Percentiles rank a stretch among this genome's conserved stretches.
These are phyloP conservation scores for Drosophila quadrilineata DNA, from an alignment of 1,140 invertebrate genomes.

Conservation along the genomic window DNA sequence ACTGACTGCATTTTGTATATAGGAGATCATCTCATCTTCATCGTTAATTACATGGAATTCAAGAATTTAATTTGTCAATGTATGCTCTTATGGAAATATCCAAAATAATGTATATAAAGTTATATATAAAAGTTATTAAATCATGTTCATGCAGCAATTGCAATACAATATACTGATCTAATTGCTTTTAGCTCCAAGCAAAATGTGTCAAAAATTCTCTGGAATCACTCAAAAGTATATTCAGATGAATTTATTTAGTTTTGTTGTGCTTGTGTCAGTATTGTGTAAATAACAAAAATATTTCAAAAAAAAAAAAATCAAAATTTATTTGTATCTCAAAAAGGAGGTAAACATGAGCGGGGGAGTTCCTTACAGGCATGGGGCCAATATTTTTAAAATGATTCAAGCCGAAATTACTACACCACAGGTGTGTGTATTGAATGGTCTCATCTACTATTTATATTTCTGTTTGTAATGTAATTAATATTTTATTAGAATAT, in stretches of 20 bases:
- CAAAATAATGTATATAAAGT: slow-evolving; percentile 18
- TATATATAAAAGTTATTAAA: slow-evolving; percentile 25
- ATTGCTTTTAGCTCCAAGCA: too few species aligned
- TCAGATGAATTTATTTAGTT: too few species aligned
- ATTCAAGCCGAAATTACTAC: slow-evolving; percentile 24
- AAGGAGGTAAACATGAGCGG: too few species aligned
- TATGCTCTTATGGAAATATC: slow-evolving; percentile 20
- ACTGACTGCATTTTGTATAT: slow-evolving; percentile 26
- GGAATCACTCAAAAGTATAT: too few species aligned
- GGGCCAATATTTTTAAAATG: slow-evolving; percentile 2
- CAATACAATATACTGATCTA: neutral
- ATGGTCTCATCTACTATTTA: neutral
- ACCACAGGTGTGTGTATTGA: slow-evolving; percentile 6
- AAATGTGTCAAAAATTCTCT: too few species aligned
- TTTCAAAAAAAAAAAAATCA: neutral
- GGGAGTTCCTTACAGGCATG: neutral
- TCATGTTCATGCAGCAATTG: slow-evolving; percentile 12
- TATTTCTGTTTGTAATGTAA: too few species aligned
- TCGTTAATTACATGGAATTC: slow-evolving; percentile 5
- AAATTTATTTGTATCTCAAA: too few species aligned
- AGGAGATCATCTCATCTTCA: slow-evolving; percentile 2
- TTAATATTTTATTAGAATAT: slow-evolving; percentile 10
- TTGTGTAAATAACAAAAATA: too few species aligned
- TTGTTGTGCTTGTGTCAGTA: too few species aligned
- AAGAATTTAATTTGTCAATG: slow-evolving; percentile 14